Evolutionary conservation across 2,113 vertebrate species (phyloP).

Genomic region (Choloepus hoffmanni): DNA sequence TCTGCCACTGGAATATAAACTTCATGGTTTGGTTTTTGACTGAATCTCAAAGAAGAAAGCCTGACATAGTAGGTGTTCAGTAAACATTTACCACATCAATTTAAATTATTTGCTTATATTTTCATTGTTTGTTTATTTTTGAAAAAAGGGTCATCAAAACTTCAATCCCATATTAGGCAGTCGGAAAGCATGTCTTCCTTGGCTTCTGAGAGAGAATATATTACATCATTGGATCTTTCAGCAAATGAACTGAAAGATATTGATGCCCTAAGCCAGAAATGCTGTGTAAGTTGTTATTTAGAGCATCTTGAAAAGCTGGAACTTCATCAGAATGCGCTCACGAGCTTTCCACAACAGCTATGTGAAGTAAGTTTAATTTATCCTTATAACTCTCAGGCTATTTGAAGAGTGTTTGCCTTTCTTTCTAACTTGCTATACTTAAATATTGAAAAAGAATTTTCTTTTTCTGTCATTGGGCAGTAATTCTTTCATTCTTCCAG

Average conservation of each 20-base stretch:
- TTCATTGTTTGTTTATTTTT: constrained; percentile 79
- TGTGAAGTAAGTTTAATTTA: constrained; percentile 90
- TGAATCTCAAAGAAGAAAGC: neutral
- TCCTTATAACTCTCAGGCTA: constrained; percentile 30
- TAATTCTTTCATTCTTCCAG: neutral
- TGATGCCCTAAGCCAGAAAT: constrained; percentile 89
- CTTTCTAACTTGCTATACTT: neutral
- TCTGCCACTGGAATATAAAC: neutral
- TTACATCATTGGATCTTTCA: constrained; percentile 95
- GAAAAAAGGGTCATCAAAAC: constrained; percentile 82
- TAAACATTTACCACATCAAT: neutral
- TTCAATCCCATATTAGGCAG: constrained; percentile 79
- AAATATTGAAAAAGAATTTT: neutral
- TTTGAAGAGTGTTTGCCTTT: neutral
- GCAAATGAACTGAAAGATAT: constrained; percentile 94
- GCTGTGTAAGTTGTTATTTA: constrained; percentile 88
- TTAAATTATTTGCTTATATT: constrained; percentile 7
- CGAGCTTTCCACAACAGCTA: constrained; percentile 90
- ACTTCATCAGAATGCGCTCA: constrained; percentile 93
- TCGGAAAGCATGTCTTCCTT: constrained; percentile 88
- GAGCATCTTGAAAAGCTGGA: constrained; percentile 93
- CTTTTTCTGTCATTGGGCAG: neutral
- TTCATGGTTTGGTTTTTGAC: neutral
- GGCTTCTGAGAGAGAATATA: constrained; percentile 90
- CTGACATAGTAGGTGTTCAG: neutral